A percentile compares a stretch with the other conserved stretches of the same genome.
phyloP scores from a whole-genome alignment of 2,888 invertebrate genomes.

The Tipula lateralis region DNA sequence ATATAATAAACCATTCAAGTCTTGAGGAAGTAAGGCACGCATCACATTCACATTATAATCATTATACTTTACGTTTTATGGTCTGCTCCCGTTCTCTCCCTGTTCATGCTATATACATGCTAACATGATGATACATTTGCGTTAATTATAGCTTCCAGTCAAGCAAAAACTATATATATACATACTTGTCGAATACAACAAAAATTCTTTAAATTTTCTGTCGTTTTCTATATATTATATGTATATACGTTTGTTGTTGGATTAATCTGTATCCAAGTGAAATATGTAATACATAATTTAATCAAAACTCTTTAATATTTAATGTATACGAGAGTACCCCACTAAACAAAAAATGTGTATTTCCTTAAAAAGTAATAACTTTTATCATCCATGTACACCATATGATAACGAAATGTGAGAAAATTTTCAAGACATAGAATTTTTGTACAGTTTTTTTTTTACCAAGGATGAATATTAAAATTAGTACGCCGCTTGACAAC shows the following conservation, averaged over 20 bases:
- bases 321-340: neutral
- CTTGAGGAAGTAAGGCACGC: neutral
- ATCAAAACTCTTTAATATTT: neutral
- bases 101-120: neutral
- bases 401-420: constrained; percentile 24
- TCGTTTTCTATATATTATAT: neutral
- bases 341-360: neutral
- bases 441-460: neutral
- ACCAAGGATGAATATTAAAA: neutral
- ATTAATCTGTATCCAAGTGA: neutral
- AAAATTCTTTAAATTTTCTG: neutral
- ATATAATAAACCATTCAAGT: neutral
- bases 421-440: neutral
- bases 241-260: neutral
- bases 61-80: neutral
- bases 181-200: too few relatives aligned
- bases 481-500: neutral
- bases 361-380: neutral
- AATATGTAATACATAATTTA: neutral
- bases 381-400: neutral
- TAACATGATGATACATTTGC: neutral
- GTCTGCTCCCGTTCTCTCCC: neutral
- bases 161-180: neutral
- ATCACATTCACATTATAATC: neutral
- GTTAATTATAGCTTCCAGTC: constrained; percentile 11